phyloP scores from a whole-genome alignment of 2,113 vertebrate species.

The Catagonus wagneri region DNA sequence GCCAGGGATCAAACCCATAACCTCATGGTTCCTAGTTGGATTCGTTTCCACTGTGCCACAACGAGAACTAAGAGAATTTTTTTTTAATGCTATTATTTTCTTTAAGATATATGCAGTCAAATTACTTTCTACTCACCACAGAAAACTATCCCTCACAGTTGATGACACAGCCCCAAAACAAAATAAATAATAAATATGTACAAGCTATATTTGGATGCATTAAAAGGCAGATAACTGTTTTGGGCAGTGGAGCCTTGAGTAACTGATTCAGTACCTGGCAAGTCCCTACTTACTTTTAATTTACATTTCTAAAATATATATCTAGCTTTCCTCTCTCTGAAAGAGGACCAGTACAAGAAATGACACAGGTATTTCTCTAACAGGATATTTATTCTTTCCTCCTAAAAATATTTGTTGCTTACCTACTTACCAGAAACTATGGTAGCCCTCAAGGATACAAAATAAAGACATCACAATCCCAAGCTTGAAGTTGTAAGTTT shows the following conservation, averaged over 20 bases:
- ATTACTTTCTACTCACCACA: neutral
- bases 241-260: neutral
- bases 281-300: neutral
- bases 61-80: too few relatives aligned
- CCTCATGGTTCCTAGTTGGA: too few relatives aligned
- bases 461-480: constrained; percentile 19
- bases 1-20: too few relatives aligned
- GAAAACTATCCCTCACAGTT: neutral
- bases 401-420: neutral
- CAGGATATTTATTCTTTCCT: neutral
- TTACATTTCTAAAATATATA: neutral
- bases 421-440: constrained; percentile 23
- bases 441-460: neutral
- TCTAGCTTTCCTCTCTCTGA: neutral
- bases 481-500: neutral
- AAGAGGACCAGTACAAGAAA: constrained; percentile 3
- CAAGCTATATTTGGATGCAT: neutral
- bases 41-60: too few relatives aligned
- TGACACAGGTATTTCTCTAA: neutral
- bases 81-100: neutral
- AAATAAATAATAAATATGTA: neutral
- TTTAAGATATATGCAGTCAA: neutral
- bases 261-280: neutral
- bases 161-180: neutral
- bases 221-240: constrained; percentile 19